phyloP scores from a whole-genome alignment of 2,797 vertebrate species.

The Schizopygopsis pylzovi region DNA sequence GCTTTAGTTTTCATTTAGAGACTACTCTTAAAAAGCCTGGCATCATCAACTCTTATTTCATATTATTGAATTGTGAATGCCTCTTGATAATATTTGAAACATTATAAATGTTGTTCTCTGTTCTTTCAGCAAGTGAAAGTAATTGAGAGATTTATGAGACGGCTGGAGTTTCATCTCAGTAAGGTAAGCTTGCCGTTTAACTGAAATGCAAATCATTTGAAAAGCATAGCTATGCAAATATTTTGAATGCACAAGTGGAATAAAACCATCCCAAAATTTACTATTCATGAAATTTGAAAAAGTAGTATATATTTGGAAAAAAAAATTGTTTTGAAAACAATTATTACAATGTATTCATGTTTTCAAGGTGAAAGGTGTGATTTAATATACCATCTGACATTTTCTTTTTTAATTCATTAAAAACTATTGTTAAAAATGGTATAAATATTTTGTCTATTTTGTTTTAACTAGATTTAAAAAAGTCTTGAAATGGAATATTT shows the following conservation, averaged over 20 bases:
- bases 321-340: neutral
- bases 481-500: neutral
- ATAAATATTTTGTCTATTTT: neutral
- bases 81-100: neutral
- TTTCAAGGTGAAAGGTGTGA: neutral
- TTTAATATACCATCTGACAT: neutral
- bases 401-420: neutral
- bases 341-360: neutral
- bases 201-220: conserved; percentile 36
- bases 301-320: neutral
- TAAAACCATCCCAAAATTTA: neutral
- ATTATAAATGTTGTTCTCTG: conserved; percentile 23
- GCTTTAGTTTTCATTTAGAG: conserved; percentile 1
- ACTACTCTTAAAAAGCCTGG: neutral
- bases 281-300: neutral
- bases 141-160: conserved; percentile 90
- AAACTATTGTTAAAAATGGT: neutral
- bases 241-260: neutral
- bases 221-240: conserved; percentile 5
- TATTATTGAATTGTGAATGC: neutral
- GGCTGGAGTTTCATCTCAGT: conserved; percentile 95
- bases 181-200: conserved; percentile 81
- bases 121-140: conserved; percentile 92
- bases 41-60: neutral
- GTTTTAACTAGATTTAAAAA: neutral